phyloP scores from a whole-genome alignment of 2,888 invertebrate genomes.

The Ptilodon capucinus region DNA sequence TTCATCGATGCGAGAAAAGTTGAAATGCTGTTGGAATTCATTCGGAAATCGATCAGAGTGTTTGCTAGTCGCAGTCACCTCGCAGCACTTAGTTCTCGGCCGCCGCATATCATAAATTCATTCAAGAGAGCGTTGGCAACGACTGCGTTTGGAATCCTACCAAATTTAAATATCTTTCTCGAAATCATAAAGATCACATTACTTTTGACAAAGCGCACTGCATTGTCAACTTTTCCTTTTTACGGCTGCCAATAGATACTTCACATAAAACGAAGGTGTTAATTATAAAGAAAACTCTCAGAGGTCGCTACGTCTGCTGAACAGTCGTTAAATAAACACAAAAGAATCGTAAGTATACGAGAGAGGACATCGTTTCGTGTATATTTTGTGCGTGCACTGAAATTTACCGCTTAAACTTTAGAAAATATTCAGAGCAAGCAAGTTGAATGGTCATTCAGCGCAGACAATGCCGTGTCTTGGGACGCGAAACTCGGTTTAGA shows the following conservation, averaged over 20 bases:
- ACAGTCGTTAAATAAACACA: neutral
- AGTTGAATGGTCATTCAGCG: constrained; percentile 40
- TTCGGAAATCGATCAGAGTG: constrained; percentile 32
- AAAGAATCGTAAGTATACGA: neutral
- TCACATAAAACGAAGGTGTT: neutral
- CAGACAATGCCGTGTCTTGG: constrained; percentile 39
- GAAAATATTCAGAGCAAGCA: constrained; percentile 30
- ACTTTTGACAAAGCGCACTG: constrained; percentile 53
- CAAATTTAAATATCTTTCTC: constrained; percentile 72
- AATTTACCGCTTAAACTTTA: constrained; percentile 20
- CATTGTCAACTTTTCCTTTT: constrained; percentile 33
- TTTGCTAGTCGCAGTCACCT: constrained; percentile 34
- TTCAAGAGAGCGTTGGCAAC: constrained; percentile 63
- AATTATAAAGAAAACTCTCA: neutral
- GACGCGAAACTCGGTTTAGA: constrained; percentile 37
- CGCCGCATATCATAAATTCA: constrained; percentile 60
- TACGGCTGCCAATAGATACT: constrained; percentile 1
- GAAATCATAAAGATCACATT: constrained; percentile 64
- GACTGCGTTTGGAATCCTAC: constrained; percentile 65
- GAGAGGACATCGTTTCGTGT: constrained; percentile 18
- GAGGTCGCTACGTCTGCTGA: neutral
- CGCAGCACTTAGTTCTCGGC: constrained; percentile 30
- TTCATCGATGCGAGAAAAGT: constrained; percentile 22
- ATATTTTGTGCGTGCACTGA: constrained; percentile 26
- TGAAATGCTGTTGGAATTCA: constrained; percentile 31